Evolutionary conservation across 2,113 vertebrate genomes (phyloP), one percentile per base, ranked within the genome.

Genomic region (Hippocampus mohnikei): DNA sequence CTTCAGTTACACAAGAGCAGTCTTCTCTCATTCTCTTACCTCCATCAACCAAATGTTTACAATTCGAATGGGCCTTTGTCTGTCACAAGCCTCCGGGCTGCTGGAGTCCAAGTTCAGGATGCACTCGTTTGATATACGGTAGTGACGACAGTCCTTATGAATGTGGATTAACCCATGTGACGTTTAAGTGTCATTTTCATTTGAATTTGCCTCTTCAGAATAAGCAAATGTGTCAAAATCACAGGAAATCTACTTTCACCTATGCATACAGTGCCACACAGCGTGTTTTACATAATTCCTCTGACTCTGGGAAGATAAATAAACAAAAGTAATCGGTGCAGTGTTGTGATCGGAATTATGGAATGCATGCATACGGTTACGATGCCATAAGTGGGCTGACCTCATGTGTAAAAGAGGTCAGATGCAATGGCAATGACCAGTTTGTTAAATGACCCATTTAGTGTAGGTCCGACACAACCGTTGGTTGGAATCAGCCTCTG

Each of bases 281-380:
- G 84, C 67, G 77, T 72, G 84, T 86, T 92, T 91, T 87, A 88
- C 80, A 87, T 90, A 81, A 90, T 90, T 89, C 80, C 77, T 72
- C 75, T 86, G 85, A 85, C 83, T 82, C 80, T 74, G 78, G 82
- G 86, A 83, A 80, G 85, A 89, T 90, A 85, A 91, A 89, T 90
- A 90, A 91, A 86, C 81, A 89, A 86, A 80, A 37, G 33, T 37
- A 37, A 37, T 37, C 33, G 84, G 86, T 88, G 88, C 89, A 88
- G 90, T 91, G 87, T 85, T 86, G 87, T 86, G 78, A 89, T 89
- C 61, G 87, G 79, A 83, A 86, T 85, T 75, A 72, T 62, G 69
- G 77, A 81, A 81, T 77, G 84, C 82, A 85, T 79, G 78, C 71
- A 82, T 71, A 76, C 74, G 70, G 83, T 88, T 83, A 87, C 25